phyloP scores from a whole-genome alignment of 2,888 invertebrate species.

The Arctia plantaginis region DNA sequence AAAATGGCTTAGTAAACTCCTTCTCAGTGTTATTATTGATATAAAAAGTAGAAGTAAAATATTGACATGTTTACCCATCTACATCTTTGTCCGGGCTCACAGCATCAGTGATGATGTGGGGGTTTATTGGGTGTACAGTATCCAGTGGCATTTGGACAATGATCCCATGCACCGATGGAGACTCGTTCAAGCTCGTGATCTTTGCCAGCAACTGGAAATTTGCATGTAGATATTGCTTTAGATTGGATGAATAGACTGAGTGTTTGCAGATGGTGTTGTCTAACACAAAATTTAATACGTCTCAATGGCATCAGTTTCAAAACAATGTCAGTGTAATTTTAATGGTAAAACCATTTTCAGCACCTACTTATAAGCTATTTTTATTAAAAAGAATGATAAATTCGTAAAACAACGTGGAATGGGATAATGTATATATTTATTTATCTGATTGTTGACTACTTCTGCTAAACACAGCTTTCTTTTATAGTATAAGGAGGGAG shows the following conservation, averaged over 20 bases:
- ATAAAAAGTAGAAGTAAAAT: not conserved
- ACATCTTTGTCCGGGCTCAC: slow-evolving; percentile 97
- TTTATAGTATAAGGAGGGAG: no score
- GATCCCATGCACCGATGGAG: slow-evolving; percentile 95
- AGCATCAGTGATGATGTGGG: slow-evolving; percentile 94
- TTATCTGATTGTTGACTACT: no score
- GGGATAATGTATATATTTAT: no score
- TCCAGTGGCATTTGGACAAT: slow-evolving; percentile 99
- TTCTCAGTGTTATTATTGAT: no score
- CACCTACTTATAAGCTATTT: no score
- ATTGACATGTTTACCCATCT: slow-evolving; percentile 90
- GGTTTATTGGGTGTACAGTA: slow-evolving; percentile 92
- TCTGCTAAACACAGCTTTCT: no score
- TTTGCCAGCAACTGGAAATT: slow-evolving; percentile 88
- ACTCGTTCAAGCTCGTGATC: slow-evolving; percentile 92
- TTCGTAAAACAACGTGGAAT: no score
- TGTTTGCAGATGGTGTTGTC: not conserved
- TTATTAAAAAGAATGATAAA: not conserved
- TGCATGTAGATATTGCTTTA: not conserved
- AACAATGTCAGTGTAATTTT: not conserved
- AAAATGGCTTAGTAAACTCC: no score
- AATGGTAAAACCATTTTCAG: not conserved
- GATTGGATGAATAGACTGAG: not conserved
- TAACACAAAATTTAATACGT: not conserved
- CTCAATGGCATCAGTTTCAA: not conserved